Conservation (phyloP, 2,888 invertebrate genomes). For the Scrobipalpa atriplicella region DNA sequence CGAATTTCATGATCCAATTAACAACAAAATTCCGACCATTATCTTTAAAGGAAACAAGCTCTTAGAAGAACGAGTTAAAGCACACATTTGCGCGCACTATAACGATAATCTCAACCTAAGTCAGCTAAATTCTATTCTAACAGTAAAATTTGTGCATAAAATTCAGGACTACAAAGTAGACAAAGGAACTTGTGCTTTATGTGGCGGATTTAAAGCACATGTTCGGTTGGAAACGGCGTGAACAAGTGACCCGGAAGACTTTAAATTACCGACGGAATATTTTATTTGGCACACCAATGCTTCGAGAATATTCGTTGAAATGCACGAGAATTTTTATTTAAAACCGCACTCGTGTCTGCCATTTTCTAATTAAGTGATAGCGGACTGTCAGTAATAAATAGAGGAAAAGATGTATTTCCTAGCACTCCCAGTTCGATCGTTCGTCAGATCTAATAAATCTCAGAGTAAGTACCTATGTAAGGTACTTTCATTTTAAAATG, state of each 20-base stretch:
- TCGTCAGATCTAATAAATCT: too few relatives aligned
- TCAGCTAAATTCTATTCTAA: conserved; percentile 14
- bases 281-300: conserved; percentile 60
- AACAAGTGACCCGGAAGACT: conserved; percentile 66
- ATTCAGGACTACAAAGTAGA: conserved; percentile 14
- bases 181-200: conserved; percentile 1
- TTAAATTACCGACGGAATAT: conserved; percentile 69
- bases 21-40: background rate
- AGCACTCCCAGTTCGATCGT: too few relatives aligned
- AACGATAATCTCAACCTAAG: conserved; percentile 7
- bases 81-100: background rate
- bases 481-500: too few relatives aligned
- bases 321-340: conserved; percentile 28
- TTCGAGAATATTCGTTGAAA: conserved; percentile 47
- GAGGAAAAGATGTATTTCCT: background rate
- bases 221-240: conserved; percentile 43
- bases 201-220: conserved; percentile 46
- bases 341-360: conserved; percentile 18
- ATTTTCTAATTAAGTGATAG: conserved; percentile 8
- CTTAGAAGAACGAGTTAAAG: background rate
- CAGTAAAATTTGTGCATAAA: conserved; percentile 18
- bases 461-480: too few relatives aligned
- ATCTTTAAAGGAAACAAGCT: background rate
- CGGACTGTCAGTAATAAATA: background rate
- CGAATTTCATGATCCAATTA: background rate